Evolutionary conservation across 2,113 vertebrate species (phyloP).

Genomic region (Erythrocercus mccallii): DNA sequence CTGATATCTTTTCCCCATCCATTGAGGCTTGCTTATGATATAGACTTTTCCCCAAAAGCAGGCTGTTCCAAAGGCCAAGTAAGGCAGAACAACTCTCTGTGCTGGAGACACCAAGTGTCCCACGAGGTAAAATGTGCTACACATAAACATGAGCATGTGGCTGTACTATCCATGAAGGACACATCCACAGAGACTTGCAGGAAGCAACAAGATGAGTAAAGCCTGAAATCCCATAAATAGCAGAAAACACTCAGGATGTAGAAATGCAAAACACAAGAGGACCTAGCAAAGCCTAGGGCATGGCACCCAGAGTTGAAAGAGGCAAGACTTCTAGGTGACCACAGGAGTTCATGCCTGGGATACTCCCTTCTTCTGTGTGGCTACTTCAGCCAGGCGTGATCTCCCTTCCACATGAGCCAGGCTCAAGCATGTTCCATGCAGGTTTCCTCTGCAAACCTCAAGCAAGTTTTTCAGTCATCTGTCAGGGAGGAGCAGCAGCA

Average conservation of each 20-base stretch:
- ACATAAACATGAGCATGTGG: fast-evolving
- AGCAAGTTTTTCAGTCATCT: background rate
- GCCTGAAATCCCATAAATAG: background rate
- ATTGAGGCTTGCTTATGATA: background rate
- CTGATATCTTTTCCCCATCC: background rate
- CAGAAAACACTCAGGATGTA: background rate
- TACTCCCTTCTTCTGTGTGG: background rate
- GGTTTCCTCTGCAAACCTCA: background rate
- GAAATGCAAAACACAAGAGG: background rate
- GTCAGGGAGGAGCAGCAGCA: background rate
- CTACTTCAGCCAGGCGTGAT: background rate
- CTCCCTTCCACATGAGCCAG: background rate
- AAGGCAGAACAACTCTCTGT: background rate
- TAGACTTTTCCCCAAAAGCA: background rate
- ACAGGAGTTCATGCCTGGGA: background rate
- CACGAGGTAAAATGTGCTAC: background rate
- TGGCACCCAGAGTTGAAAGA: background rate
- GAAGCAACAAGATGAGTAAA: background rate
- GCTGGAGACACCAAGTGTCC: background rate
- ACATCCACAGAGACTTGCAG: background rate
- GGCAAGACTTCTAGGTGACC: background rate
- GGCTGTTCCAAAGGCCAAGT: background rate
- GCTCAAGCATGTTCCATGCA: background rate
- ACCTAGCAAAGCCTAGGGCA: background rate
- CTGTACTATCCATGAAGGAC: background rate